Evolutionary conservation across 2,113 vertebrate genomes (phyloP).

Genomic region (Protobothrops flavoviridis): DNA sequence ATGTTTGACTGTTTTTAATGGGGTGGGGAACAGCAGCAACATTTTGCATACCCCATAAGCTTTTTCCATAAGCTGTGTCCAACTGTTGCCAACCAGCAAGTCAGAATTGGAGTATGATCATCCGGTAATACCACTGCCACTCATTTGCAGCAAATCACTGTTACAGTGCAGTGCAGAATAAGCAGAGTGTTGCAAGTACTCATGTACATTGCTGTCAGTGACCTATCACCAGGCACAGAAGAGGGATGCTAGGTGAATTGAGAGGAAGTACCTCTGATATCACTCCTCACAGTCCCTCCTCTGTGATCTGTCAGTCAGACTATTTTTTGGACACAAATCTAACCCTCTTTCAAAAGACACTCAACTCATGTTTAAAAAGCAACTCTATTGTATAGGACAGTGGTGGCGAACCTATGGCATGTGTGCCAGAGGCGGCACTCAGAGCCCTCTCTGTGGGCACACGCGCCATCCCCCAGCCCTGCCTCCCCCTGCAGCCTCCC

Average conservation of each 20-base stretch:
- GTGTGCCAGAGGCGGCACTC: no score
- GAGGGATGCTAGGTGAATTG: not conserved
- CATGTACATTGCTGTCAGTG: not conserved
- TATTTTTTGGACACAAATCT: not conserved
- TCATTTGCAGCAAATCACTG: not conserved
- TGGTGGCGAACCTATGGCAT: no score
- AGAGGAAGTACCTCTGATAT: not conserved
- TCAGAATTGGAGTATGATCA: not conserved
- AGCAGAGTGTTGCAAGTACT: not conserved
- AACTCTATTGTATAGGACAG: no score
- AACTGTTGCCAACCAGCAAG: not conserved
- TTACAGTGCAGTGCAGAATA: not conserved
- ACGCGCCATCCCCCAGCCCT: no score
- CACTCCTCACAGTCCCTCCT: not conserved
- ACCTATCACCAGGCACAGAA: not conserved
- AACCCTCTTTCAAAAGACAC: not conserved
- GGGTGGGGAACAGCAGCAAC: not conserved
- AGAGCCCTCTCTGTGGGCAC: no score
- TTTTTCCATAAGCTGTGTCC: not conserved
- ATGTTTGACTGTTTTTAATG: not conserved
- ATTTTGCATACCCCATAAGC: not conserved
- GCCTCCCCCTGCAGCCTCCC: no score
- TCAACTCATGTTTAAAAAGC: not conserved
- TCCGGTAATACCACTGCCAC: not conserved
- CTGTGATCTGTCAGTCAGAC: not conserved